Percentiles rank a stretch among this genome's conserved stretches.
Conservation (phyloP, 2,888 invertebrate species). For the Oxycera nigricornis region DNA sequence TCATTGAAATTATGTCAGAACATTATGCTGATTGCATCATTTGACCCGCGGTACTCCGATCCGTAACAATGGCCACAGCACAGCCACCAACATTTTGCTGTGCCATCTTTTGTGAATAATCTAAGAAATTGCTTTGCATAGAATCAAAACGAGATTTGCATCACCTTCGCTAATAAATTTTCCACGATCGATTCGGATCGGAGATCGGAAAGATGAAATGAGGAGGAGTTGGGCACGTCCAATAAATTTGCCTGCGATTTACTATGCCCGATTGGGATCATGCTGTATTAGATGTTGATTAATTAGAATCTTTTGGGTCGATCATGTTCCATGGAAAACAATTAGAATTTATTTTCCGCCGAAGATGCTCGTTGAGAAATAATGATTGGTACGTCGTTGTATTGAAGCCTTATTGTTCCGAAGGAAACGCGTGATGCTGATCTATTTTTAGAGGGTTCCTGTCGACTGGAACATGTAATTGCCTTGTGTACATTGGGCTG, state of each 20-base stretch:
- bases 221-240: constrained; percentile 37
- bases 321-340: constrained; percentile 23
- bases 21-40: background rate
- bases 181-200: constrained; percentile 8
- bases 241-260: constrained; percentile 12
- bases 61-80: background rate
- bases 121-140: constrained; percentile 3
- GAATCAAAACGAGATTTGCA: constrained; percentile 33
- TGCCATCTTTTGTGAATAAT: too few relatives aligned
- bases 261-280: background rate
- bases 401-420: too few relatives aligned
- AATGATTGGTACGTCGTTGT: too few relatives aligned
- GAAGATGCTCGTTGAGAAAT: too few relatives aligned
- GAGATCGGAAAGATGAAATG: constrained; percentile 34
- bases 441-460: too few relatives aligned
- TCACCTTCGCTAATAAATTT: constrained; percentile 25
- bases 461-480: too few relatives aligned
- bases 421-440: too few relatives aligned
- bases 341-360: constrained; percentile 12
- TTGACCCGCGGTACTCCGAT: background rate
- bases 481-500: too few relatives aligned
- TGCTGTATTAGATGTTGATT: background rate
- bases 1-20: constrained; percentile 22
- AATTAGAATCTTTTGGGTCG: constrained; percentile 17
- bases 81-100: background rate